Percentiles rank a stretch among this genome's conserved stretches.
Evolutionary conservation across 2,113 vertebrate genomes (phyloP).

Genomic region (Oxyura jamaicensis): DNA sequence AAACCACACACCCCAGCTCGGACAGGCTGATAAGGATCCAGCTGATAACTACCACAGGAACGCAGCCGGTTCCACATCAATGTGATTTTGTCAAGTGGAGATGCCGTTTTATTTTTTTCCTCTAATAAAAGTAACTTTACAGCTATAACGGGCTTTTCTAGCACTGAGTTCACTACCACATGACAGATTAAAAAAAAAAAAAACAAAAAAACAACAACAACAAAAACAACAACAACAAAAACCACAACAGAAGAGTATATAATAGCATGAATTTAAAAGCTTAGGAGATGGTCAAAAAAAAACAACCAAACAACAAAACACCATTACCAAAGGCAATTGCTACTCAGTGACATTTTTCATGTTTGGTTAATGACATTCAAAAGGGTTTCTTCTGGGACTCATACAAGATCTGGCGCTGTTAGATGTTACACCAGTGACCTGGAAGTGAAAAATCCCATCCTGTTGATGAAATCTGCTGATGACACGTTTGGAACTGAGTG

Average conservation of each 20-base stretch:
- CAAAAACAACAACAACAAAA: background rate
- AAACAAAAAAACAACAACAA: background rate
- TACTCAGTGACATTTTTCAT: background rate
- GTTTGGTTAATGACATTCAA: background rate
- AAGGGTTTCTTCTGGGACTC: background rate
- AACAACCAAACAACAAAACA: background rate
- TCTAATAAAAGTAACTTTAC: background rate
- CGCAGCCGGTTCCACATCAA: background rate
- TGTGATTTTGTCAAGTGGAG: background rate
- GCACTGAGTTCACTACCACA: background rate
- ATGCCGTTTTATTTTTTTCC: background rate
- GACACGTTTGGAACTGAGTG: background rate
- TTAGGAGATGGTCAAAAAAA: background rate
- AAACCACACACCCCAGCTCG: accelerated
- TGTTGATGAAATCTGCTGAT: background rate
- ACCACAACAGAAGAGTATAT: background rate
- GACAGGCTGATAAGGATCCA: background rate
- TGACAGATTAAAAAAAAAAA: background rate
- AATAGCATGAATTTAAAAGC: background rate
- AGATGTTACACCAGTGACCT: background rate
- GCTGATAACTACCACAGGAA: background rate
- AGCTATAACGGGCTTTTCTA: background rate
- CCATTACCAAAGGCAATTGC: background rate
- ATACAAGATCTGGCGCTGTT: background rate
- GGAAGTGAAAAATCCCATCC: background rate